A percentile compares a stretch with the other conserved stretches of the same genome.
phyloP scores from a whole-genome alignment of 2,113 vertebrate species.

The Poeciliopsis turrubarensis region DNA sequence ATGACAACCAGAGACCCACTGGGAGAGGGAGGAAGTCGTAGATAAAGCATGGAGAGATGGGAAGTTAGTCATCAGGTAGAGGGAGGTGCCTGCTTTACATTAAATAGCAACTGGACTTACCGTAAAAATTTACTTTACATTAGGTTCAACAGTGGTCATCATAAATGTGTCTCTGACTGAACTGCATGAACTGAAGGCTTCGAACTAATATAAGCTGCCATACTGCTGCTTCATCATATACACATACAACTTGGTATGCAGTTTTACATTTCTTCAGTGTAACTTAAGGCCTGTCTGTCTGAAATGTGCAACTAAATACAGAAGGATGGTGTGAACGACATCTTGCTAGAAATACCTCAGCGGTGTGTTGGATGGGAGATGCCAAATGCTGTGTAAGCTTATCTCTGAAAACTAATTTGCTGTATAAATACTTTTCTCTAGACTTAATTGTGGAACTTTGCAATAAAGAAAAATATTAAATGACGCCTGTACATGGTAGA shows the following conservation, averaged over 20 bases:
- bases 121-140: neutral
- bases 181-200: slow-evolving; percentile 10
- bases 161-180: neutral
- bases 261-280: slow-evolving; percentile 38
- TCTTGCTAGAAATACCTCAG: slow-evolving; percentile 11
- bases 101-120: neutral
- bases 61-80: slow-evolving; percentile 43
- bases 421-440: no score
- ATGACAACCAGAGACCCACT: slow-evolving; percentile 62
- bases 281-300: slow-evolving; percentile 28
- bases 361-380: neutral
- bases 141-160: neutral
- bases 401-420: neutral
- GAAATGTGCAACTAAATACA: slow-evolving; percentile 20
- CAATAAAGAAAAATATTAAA: no score
- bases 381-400: slow-evolving; percentile 2
- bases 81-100: neutral
- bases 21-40: slow-evolving; percentile 55
- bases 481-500: no score
- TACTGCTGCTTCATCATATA: neutral
- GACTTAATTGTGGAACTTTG: no score
- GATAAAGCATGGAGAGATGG: slow-evolving; percentile 21
- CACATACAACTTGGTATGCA: neutral
- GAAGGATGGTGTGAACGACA: slow-evolving; percentile 7
- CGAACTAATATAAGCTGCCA: slow-evolving; percentile 1